Conservation (phyloP, 92 coral and sea anemone genomes). For the Palythoa caribaeorum region DNA sequence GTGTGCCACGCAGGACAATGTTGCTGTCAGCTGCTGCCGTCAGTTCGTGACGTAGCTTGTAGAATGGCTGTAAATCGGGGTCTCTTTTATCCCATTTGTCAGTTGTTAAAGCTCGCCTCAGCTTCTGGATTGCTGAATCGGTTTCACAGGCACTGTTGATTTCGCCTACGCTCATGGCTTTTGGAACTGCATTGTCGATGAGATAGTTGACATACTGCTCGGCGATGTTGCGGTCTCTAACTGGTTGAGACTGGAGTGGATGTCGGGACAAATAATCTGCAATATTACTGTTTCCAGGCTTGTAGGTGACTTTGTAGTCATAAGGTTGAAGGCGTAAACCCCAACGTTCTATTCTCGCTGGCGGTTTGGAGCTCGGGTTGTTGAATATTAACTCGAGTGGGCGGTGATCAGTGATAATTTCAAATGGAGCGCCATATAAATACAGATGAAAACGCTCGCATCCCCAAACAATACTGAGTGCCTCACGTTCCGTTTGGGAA, state of each 20-base stretch:
- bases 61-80: constrained; percentile 23
- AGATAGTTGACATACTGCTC: constrained; percentile 51
- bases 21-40: constrained; percentile 6
- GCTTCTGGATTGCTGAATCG: no score
- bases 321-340: constrained; percentile 15
- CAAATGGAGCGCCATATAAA: constrained; percentile 47
- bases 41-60: constrained; percentile 47
- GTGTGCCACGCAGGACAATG: constrained; percentile 34
- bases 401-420: constrained; percentile 36
- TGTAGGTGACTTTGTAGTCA: neutral
- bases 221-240: constrained; percentile 39
- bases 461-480: constrained; percentile 51
- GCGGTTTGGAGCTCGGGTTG: constrained; percentile 28
- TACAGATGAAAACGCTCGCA: constrained; percentile 50
- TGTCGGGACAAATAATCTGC: constrained; percentile 49
- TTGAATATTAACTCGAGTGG: constrained; percentile 19
- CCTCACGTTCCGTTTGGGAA: constrained; percentile 63
- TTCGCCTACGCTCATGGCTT: constrained; percentile 52
- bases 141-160: neutral
- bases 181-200: constrained; percentile 47
- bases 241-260: constrained; percentile 38
- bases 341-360: constrained; percentile 21
- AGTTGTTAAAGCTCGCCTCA: neutral
- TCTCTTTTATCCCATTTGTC: constrained; percentile 3
- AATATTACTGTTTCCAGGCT: constrained; percentile 17